A percentile compares a stretch with the other conserved stretches of the same genome.
Conservation (phyloP, 2,888 invertebrate species). For the Trachelus stipa region DNA sequence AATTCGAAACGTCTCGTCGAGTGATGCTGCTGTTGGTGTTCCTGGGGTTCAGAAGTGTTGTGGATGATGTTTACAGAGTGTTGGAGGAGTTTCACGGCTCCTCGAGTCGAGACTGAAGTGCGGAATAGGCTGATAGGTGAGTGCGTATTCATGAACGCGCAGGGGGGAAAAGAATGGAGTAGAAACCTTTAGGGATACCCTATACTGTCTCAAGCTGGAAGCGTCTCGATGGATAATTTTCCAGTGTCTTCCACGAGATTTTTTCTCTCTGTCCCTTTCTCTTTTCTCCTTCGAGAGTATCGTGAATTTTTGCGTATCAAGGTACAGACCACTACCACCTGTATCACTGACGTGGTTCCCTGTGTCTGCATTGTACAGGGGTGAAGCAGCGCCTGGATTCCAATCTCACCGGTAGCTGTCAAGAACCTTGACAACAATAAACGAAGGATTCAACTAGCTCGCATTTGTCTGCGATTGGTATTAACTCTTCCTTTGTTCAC, state of each 20-base stretch:
- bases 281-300: no score
- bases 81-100: background rate
- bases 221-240: no score
- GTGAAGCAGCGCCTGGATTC: slow-evolving; percentile 19
- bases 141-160: background rate
- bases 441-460: slow-evolving; percentile 11
- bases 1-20: slow-evolving; percentile 2
- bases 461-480: slow-evolving; percentile 3
- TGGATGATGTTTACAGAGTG: background rate
- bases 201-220: no score
- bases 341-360: no score
- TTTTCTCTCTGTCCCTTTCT: no score
- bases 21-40: background rate
- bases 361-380: slow-evolving; percentile 10
- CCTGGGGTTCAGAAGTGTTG: background rate
- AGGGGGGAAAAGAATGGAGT: background rate
- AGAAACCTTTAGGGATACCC: background rate
- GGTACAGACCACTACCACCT: no score
- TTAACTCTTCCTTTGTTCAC: background rate
- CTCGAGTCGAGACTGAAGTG: background rate
- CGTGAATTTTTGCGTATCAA: no score
- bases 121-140: background rate
- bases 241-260: no score
- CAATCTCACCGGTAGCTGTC: slow-evolving; percentile 20
- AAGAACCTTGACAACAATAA: slow-evolving; percentile 22